Evolutionary conservation across 1,140 invertebrate genomes (phyloP).

Genomic region (Diploscapter pachys): DNA sequence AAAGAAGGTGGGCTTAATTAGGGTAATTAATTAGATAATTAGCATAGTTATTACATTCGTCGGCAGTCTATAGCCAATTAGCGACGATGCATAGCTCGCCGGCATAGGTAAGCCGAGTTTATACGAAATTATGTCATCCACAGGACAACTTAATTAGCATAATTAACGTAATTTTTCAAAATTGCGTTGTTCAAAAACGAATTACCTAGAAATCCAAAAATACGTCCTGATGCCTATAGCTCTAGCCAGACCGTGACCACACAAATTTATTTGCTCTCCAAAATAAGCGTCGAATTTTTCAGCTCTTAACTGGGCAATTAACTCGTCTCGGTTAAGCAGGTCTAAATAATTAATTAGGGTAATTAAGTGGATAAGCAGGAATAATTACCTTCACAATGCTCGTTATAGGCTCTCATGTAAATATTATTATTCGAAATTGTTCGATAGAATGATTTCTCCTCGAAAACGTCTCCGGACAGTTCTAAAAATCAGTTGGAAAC

Average conservation of each 20-base stretch:
- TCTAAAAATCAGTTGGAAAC: not conserved
- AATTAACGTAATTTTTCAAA: no score
- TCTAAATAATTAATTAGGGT: conserved; percentile 17
- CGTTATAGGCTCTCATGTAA: not conserved
- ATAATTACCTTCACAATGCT: not conserved
- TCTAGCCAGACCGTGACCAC: conserved; percentile 31
- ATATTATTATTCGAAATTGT: not conserved
- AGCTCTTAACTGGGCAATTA: conserved; percentile 24
- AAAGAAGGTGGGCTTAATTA: no score
- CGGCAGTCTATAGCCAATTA: no score
- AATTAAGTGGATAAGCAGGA: not conserved
- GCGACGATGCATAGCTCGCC: no score
- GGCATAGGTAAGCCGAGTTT: no score
- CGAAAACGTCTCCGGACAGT: conserved; percentile 10
- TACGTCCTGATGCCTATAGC: conserved; percentile 28
- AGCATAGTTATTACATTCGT: no score
- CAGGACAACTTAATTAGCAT: no score
- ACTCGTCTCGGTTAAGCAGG: conserved; percentile 27
- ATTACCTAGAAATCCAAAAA: conserved; percentile 39
- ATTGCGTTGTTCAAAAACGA: no score
- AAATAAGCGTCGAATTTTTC: conserved; percentile 39
- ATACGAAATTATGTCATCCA: no score
- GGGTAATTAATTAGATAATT: no score
- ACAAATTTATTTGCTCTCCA: conserved; percentile 37
- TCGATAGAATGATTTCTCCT: not conserved